These are phyloP conservation scores for Salmo trutta DNA, from an alignment of 2,797 vertebrate genomes.

Conservation along the genomic window DNA sequence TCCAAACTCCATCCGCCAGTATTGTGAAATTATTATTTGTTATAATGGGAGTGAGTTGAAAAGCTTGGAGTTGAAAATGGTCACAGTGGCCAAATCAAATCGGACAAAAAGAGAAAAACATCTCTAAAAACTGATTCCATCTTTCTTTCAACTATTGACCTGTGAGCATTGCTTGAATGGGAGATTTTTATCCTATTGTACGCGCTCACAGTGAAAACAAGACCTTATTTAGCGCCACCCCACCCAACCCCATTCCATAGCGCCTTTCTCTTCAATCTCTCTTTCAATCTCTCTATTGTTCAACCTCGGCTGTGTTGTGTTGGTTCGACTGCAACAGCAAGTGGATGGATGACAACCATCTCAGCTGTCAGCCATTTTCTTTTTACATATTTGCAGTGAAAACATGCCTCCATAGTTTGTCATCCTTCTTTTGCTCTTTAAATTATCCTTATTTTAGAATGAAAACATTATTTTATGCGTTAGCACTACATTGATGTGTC, in stretches of 20 bases:
- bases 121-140: not conserved
- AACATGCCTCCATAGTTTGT: slow-evolving; percentile 44
- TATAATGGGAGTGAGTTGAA: slow-evolving; percentile 8
- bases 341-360: slow-evolving; percentile 56
- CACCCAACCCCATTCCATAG: slow-evolving; percentile 33
- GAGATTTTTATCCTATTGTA: slow-evolving; percentile 32
- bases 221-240: slow-evolving; percentile 52
- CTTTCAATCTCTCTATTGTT: slow-evolving; percentile 52
- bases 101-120: not conserved
- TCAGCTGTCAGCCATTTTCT: slow-evolving; percentile 38
- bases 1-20: not conserved
- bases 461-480: not conserved
- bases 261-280: slow-evolving; percentile 49
- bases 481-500: not conserved
- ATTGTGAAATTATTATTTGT: not conserved
- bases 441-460: not conserved
- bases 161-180: not conserved
- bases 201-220: slow-evolving; percentile 58
- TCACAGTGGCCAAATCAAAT: not conserved
- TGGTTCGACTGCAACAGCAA: slow-evolving; percentile 59
- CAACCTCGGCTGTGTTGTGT: slow-evolving; percentile 62
- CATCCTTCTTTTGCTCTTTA: not conserved
- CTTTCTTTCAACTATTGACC: slow-evolving; percentile 19
- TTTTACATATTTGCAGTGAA: slow-evolving; percentile 55
- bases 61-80: not conserved